Evolutionary conservation across 2,797 vertebrate genomes (phyloP).

Genomic region (Danio tinwini): DNA sequence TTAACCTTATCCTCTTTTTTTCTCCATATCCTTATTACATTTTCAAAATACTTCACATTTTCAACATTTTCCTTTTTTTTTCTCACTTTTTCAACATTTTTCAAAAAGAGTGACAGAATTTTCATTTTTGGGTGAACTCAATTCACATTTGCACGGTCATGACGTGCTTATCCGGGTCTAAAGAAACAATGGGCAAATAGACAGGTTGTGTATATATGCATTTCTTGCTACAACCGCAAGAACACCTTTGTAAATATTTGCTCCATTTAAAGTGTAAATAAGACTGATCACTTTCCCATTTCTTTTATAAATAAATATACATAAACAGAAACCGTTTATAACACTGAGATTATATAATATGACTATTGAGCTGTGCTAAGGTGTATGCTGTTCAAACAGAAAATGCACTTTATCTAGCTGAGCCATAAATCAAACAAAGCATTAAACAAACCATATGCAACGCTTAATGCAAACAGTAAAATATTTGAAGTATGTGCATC

Average conservation of each 20-base stretch:
- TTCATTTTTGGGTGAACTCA: no score
- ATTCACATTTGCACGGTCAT: not conserved
- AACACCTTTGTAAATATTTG: conserved; percentile 18
- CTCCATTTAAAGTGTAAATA: not conserved
- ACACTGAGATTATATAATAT: not conserved
- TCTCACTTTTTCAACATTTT: no score
- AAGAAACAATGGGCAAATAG: not conserved
- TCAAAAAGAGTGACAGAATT: no score
- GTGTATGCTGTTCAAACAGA: not conserved
- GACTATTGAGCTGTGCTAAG: not conserved
- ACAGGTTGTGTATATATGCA: not conserved
- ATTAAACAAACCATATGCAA: not conserved
- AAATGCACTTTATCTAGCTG: not conserved
- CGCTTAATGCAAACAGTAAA: not conserved
- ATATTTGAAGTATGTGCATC: not conserved
- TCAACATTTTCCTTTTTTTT: no score
- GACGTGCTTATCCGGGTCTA: not conserved
- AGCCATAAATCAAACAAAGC: not conserved
- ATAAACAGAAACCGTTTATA: no score
- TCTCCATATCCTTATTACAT: no score
- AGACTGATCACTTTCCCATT: not conserved
- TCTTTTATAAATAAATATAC: no score
- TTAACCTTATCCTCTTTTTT: no score
- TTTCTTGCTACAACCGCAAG: not conserved
- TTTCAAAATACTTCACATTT: no score